Evolutionary conservation across 2,113 vertebrate species (phyloP), one percentile per base, ranked within the genome.

Genomic region (Calonectris borealis): DNA sequence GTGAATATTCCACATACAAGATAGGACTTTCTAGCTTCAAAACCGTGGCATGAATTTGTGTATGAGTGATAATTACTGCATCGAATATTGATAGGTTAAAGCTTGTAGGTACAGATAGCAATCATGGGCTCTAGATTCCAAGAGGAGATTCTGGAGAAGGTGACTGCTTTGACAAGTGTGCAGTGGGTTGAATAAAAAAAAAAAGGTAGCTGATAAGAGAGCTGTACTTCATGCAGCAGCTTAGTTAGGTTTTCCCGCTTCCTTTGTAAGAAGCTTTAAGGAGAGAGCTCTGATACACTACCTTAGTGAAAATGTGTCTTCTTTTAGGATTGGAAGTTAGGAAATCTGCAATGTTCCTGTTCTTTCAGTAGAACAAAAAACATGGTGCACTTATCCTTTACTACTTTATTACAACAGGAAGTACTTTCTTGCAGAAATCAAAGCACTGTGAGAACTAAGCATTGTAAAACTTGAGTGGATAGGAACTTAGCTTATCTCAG

Each of bases 331-430:
- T 91, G 21, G 31, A 80, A 76, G 34, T 75, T 58, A 71, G 25
- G 18, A 75, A 51, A 21, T 70, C 1, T 3, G 29, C 6, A 42
- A 20, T 42, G 6, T 52, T 76, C 0, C 0, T 86, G 29, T 52
- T 73, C 36, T 65, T 71, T 61, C 21, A 60, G 34, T 31, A 31
- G 9, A 78, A 82, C 6, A 73, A 65, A 64, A 71, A 26, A 16
- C 0, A 2, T 10, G 7, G 9, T 42, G 10, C 2, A 1, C 8
- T 40, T 73, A 31, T 6, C 10, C 8, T 12, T 57, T 83, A 5
- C 7, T 66, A 2, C 55, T 75, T 46, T 27, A 11, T 75, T 88
- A 22, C 34, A 52, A 0, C 34, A 16, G 14, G 9, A 78, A 52
- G 7, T 66, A 61, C 18, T 75, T 84, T 31, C 11, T 54, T 73